phyloP scores from a whole-genome alignment of 2,797 vertebrate species.

The Antrozous pallidus region DNA sequence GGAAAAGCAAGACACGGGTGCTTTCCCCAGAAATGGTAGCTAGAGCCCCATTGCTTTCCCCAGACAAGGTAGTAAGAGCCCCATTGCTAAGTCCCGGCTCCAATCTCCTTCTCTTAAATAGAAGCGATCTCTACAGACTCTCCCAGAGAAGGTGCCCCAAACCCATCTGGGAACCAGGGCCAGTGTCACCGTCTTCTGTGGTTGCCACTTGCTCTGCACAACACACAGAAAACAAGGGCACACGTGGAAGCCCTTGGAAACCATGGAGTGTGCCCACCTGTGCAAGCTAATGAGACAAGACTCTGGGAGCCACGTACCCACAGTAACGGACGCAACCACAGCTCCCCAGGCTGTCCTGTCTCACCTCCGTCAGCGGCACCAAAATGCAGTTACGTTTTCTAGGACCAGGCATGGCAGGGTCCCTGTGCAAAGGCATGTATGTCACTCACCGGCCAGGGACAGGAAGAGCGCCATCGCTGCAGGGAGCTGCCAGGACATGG shows the following conservation, averaged over 20 bases:
- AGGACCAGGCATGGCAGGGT: neutral
- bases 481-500: slow-evolving; percentile 26
- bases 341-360: neutral
- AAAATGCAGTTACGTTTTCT: neutral
- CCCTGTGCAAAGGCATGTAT: neutral
- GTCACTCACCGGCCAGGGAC: slow-evolving; percentile 66
- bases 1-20: neutral
- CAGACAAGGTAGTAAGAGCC: neutral
- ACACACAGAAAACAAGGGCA: neutral
- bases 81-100: neutral
- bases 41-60: neutral
- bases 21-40: neutral
- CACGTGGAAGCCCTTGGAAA: neutral
- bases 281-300: neutral
- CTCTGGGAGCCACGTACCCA: neutral
- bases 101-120: neutral
- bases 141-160: neutral
- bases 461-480: neutral
- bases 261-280: neutral
- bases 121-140: neutral
- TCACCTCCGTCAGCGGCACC: neutral
- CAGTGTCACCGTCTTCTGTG: neutral
- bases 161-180: neutral
- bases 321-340: neutral
- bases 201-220: neutral